phyloP scores from a whole-genome alignment of 2,113 vertebrate genomes.

The Onychostruthus taczanowskii region DNA sequence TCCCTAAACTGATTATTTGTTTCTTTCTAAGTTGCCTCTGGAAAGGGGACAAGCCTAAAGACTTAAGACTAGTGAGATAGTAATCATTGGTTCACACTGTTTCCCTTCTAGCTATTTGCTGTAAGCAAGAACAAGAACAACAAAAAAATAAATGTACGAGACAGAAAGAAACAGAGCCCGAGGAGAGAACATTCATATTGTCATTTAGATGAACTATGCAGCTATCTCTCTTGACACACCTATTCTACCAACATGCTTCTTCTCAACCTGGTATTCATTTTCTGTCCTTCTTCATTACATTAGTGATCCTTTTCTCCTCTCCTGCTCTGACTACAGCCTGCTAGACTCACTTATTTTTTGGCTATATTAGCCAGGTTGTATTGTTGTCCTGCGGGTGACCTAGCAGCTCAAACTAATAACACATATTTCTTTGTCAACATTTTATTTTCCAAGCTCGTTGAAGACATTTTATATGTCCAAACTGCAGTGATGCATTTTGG shows the following conservation, averaged over 20 bases:
- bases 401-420: constrained; percentile 34
- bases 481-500: constrained; percentile 23
- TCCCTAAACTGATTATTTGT: constrained; percentile 23
- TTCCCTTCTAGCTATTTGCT: constrained; percentile 33
- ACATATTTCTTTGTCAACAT: constrained; percentile 45
- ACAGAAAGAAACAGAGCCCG: constrained; percentile 33
- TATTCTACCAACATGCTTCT: constrained; percentile 45
- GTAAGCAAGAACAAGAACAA: constrained; percentile 45
- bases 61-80: constrained; percentile 26
- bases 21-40: constrained; percentile 14
- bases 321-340: not conserved
- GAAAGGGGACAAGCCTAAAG: not conserved
- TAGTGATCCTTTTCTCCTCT: constrained; percentile 1
- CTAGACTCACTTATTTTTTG: not conserved
- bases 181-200: constrained; percentile 46
- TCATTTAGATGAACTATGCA: constrained; percentile 55
- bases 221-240: constrained; percentile 55
- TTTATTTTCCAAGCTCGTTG: constrained; percentile 21
- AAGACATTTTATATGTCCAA: constrained; percentile 42
- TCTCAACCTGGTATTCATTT: constrained; percentile 54
- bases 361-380: constrained; percentile 30
- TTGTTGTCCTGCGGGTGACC: not conserved
- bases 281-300: constrained; percentile 56
- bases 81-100: constrained; percentile 14
- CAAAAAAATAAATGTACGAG: constrained; percentile 18